Percentiles rank a stretch among this genome's conserved stretches.
Evolutionary conservation across 2,888 invertebrate genomes (phyloP).

Genomic region (Azorinus chamasolen): DNA sequence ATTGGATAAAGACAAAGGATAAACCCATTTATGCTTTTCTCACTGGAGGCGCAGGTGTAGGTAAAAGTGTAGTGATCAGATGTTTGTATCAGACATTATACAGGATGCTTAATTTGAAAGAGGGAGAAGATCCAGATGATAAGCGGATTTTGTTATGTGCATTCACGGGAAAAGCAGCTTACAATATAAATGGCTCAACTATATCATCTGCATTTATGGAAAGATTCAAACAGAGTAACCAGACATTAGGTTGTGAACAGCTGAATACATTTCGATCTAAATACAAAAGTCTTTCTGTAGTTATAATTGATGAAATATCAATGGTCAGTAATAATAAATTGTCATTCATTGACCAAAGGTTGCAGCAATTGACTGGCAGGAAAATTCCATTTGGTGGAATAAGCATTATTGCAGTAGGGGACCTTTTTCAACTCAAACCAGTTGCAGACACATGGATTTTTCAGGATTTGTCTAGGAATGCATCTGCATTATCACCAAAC

Average conservation of each 20-base stretch:
- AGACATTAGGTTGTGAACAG: constrained; percentile 42
- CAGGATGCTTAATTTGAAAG: too few relatives aligned
- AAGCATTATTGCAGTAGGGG: constrained; percentile 65
- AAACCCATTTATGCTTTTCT: constrained; percentile 9
- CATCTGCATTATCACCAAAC: too few relatives aligned
- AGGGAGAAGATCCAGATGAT: too few relatives aligned
- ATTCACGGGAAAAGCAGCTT: constrained; percentile 51
- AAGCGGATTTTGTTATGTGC: constrained; percentile 62
- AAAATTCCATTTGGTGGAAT: constrained; percentile 55
- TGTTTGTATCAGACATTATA: background rate
- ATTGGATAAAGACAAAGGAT: constrained; percentile 17
- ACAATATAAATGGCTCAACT: constrained; percentile 29
- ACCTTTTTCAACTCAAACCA: constrained; percentile 68
- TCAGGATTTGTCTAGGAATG: too few relatives aligned
- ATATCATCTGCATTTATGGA: constrained; percentile 30
- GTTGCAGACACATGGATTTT: too few relatives aligned
- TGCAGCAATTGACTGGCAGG: constrained; percentile 55
- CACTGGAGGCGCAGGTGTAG: constrained; percentile 17
- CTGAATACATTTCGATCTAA: constrained; percentile 57
- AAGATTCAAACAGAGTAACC: constrained; percentile 33
- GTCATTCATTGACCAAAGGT: constrained; percentile 53
- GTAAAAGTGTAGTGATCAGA: constrained; percentile 4
- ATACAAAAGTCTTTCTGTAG: constrained; percentile 55
- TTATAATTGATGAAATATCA: constrained; percentile 65
- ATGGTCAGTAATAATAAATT: constrained; percentile 61